Percentiles rank a stretch among this genome's conserved stretches.
Conservation (phyloP, 2,888 invertebrate species). For the Drosophila flavopinicola region DNA sequence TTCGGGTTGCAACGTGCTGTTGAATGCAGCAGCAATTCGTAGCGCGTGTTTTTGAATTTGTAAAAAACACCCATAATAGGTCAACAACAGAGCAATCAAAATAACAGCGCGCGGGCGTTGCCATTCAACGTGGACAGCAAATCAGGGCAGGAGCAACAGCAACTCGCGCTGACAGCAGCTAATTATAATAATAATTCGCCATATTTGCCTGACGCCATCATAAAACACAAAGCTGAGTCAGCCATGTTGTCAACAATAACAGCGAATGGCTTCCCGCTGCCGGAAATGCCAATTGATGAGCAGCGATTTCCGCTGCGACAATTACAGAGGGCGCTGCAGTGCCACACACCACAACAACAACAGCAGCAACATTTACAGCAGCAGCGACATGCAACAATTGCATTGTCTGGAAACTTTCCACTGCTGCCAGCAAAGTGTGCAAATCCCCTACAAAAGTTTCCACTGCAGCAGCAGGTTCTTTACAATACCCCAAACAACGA, state of each 20-base stretch:
- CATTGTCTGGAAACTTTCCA: conserved; percentile 34
- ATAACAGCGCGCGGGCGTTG: conserved; percentile 33
- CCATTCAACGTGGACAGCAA: conserved; percentile 18
- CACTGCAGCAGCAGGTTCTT: conserved; percentile 21
- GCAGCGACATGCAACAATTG: background rate
- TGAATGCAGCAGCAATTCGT: conserved; percentile 61
- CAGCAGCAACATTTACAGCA: background rate
- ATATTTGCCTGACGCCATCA: conserved; percentile 42
- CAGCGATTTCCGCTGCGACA: conserved; percentile 57
- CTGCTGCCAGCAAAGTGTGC: background rate
- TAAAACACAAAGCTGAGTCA: conserved; percentile 62
- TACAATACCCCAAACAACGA: background rate
- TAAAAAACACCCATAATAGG: conserved; percentile 56
- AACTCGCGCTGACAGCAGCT: conserved; percentile 34
- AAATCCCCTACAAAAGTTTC: conserved; percentile 11
- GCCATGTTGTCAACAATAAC: conserved; percentile 40
- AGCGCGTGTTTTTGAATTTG: conserved; percentile 33
- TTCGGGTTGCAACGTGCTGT: conserved; percentile 64
- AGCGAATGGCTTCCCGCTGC: conserved; percentile 23
- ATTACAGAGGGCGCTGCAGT: conserved; percentile 11
- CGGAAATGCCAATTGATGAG: conserved; percentile 60
- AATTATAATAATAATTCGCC: conserved; percentile 70
- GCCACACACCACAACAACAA: conserved; percentile 9
- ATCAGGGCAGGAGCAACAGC: conserved; percentile 14
- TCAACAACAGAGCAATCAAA: conserved; percentile 54